phyloP scores from a whole-genome alignment of 2,797 vertebrate genomes.

The Hybognathus amarus region DNA sequence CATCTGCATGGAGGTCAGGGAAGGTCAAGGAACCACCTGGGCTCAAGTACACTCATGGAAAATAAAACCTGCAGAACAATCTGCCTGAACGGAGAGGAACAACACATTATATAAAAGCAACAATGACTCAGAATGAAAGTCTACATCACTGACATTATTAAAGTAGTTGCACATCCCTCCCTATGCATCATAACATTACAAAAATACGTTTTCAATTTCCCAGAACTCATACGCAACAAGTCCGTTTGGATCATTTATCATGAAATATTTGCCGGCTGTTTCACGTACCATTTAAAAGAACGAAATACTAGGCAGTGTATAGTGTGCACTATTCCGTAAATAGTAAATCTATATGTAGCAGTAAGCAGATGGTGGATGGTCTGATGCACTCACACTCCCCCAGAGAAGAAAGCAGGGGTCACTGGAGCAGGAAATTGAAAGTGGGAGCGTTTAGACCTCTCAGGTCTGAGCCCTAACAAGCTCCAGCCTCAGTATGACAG shows the following conservation, averaged over 20 bases:
- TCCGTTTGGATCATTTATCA: not conserved
- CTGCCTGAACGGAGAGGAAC: not conserved
- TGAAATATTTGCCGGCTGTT: not conserved
- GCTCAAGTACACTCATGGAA: not conserved
- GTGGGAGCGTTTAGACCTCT: constrained; percentile 52
- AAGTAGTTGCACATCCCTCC: not conserved
- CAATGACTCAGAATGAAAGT: constrained; percentile 13
- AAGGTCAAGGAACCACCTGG: constrained; percentile 16
- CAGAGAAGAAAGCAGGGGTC: constrained; percentile 46
- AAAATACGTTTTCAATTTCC: too few species aligned
- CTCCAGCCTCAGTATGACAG: constrained; percentile 53
- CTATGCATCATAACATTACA: not conserved
- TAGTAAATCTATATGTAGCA: not conserved
- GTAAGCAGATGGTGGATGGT: not conserved
- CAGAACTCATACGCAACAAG: not conserved
- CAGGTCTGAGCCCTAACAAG: constrained; percentile 59
- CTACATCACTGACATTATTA: constrained; percentile 10
- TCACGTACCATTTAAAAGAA: not conserved
- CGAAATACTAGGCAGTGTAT: not conserved
- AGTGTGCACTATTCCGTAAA: not conserved
- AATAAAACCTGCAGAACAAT: not conserved
- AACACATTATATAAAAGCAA: not conserved
- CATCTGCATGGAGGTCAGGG: not conserved
- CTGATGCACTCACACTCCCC: constrained; percentile 41
- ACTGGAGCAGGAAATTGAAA: constrained; percentile 68